These are phyloP conservation scores for Lasioglossum baleicum DNA, from an alignment of 1,140 invertebrate genomes.

Conservation along the genomic window DNA sequence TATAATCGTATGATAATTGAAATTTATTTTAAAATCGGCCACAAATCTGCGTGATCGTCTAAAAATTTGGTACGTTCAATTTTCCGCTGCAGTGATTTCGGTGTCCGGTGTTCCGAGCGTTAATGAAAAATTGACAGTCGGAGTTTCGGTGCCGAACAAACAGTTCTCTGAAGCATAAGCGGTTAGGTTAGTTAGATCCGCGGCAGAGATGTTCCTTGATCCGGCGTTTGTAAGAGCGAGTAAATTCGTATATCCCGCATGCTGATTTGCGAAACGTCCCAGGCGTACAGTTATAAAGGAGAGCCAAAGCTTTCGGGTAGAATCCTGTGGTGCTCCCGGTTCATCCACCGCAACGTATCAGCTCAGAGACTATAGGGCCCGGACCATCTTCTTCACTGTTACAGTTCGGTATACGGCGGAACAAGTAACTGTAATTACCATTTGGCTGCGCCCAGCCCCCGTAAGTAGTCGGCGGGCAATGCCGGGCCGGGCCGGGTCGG, in stretches of 20 bases:
- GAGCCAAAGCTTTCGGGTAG: neutral
- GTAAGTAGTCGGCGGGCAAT: slow-evolving; percentile 4
- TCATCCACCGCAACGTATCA: slow-evolving; percentile 8
- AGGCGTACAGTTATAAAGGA: neutral
- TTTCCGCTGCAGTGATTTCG: too few relatives aligned
- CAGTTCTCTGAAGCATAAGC: neutral
- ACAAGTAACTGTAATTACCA: slow-evolving; percentile 20
- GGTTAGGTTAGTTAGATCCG: neutral
- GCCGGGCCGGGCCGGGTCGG: too few relatives aligned
- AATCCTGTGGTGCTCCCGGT: neutral
- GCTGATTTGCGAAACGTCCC: slow-evolving; percentile 3
- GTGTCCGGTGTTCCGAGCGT: neutral
- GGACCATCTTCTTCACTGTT: neutral
- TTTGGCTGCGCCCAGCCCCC: neutral
- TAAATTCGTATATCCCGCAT: neutral
- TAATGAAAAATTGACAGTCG: neutral
- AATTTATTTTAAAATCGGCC: too few relatives aligned
- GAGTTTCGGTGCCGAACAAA: neutral
- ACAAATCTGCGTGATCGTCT: too few relatives aligned
- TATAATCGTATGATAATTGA: too few relatives aligned
- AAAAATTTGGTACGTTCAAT: too few relatives aligned
- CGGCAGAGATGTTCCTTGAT: neutral
- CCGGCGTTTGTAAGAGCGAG: neutral
- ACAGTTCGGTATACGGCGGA: neutral
- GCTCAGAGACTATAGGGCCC: neutral